Percentiles rank a stretch among this genome's conserved stretches.
These are phyloP conservation scores for Asteroscopus sphinx DNA, from an alignment of 2,888 invertebrate genomes.

Conservation along the genomic window DNA sequence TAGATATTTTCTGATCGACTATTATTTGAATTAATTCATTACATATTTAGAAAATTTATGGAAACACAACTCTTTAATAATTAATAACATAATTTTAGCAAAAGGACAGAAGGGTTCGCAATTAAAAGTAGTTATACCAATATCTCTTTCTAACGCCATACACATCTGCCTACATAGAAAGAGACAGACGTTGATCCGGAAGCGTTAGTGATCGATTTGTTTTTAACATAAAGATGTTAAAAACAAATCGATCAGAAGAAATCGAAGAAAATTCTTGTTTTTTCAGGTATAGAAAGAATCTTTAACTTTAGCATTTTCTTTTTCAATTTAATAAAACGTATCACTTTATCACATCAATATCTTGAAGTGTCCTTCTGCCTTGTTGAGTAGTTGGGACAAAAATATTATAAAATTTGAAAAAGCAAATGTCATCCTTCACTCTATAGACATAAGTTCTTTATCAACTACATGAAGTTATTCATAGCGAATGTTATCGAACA, in stretches of 20 bases:
- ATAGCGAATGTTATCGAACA: slow-evolving; percentile 65
- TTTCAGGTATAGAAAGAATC: too few species aligned
- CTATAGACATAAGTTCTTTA: slow-evolving; percentile 1
- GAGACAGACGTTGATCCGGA: slow-evolving; percentile 32
- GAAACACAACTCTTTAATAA: not conserved
- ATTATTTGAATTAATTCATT: too few species aligned
- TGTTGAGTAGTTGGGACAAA: slow-evolving; percentile 7
- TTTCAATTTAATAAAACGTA: not conserved
- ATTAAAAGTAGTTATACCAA: slow-evolving; percentile 1
- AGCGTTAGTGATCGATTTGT: too few species aligned
- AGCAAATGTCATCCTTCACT: slow-evolving; percentile 6
- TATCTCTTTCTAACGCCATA: slow-evolving; percentile 32
- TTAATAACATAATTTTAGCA: not conserved
- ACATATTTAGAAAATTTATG: too few species aligned
- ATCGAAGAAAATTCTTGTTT: too few species aligned
- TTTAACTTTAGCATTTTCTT: too few species aligned
- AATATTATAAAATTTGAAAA: not conserved
- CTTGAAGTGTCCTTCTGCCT: slow-evolving; percentile 6
- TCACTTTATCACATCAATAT: not conserved
- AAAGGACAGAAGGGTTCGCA: not conserved
- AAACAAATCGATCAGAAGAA: too few species aligned
- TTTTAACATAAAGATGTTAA: too few species aligned
- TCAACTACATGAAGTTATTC: slow-evolving; percentile 19
- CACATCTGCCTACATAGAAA: slow-evolving; percentile 13
- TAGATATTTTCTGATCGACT: too few species aligned